Conservation (phyloP, 1,140 invertebrate species). For the Lepidurus couesii region DNA sequence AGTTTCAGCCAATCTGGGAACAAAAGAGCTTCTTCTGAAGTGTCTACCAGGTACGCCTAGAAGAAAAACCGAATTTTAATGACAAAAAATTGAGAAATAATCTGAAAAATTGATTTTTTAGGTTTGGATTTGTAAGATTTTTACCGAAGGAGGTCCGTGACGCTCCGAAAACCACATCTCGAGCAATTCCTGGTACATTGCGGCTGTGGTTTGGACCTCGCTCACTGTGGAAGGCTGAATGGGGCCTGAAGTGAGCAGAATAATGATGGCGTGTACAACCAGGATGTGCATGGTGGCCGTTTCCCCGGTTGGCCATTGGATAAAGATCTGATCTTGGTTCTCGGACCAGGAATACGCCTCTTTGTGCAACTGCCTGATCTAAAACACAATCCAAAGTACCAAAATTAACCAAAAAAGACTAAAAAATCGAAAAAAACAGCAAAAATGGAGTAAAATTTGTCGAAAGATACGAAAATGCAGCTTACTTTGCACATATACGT, state of each 20-base stretch:
- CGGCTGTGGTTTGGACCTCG: slow-evolving; percentile 42
- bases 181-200: slow-evolving; percentile 52
- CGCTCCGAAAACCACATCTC: slow-evolving; percentile 58
- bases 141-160: slow-evolving; percentile 50
- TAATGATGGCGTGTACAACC: slow-evolving; percentile 90
- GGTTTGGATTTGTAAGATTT: background rate
- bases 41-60: slow-evolving; percentile 71
- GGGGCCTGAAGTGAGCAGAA: slow-evolving; percentile 66
- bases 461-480: slow-evolving; percentile 36
- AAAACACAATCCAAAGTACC: slow-evolving; percentile 5
- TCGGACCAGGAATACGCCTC: slow-evolving; percentile 62
- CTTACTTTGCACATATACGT: slow-evolving; percentile 64
- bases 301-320: slow-evolving; percentile 79
- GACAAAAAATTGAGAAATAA: background rate
- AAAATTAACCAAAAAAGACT: background rate
- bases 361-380: slow-evolving; percentile 51
- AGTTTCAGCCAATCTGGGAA: slow-evolving; percentile 92
- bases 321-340: slow-evolving; percentile 54
- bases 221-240: slow-evolving; percentile 34
- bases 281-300: slow-evolving; percentile 78
- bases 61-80: background rate
- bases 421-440: background rate
- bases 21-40: slow-evolving; percentile 75
- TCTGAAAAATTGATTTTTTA: background rate
- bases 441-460: background rate